These are phyloP conservation scores for Bovichtus diacanthus DNA, from an alignment of 2,797 vertebrate genomes.

Conservation along the genomic window DNA sequence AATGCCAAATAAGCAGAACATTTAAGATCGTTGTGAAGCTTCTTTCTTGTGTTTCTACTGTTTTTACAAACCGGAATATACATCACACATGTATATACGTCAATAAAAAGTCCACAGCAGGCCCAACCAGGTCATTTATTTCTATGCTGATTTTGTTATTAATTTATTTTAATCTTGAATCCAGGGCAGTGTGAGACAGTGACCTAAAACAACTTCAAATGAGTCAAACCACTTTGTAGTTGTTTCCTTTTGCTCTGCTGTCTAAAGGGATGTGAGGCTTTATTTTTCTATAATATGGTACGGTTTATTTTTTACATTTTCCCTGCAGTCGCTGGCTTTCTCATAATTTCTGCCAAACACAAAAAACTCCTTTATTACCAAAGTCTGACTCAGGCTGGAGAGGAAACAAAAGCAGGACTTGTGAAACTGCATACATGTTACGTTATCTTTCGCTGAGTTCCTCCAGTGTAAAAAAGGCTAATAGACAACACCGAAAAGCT, in stretches of 20 bases:
- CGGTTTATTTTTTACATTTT: not conserved
- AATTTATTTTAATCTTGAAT: not conserved
- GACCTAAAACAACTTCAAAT: not conserved
- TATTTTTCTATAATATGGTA: not conserved
- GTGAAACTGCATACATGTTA: not conserved
- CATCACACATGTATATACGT: too few species aligned
- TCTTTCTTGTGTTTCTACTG: too few species aligned
- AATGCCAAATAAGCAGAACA: too few species aligned
- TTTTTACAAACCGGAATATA: too few species aligned
- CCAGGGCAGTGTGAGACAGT: not conserved
- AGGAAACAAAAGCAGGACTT: not conserved
- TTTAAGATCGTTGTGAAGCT: too few species aligned
- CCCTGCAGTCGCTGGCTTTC: not conserved
- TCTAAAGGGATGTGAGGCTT: not conserved
- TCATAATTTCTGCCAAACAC: not conserved
- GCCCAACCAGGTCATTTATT: too few species aligned
- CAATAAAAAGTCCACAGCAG: too few species aligned
- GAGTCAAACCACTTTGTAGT: too few species aligned
- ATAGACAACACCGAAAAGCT: not conserved
- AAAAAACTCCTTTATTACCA: not conserved
- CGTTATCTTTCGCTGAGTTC: not conserved
- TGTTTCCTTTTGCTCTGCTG: too few species aligned
- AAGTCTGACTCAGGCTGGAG: not conserved
- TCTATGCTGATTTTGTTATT: not conserved
- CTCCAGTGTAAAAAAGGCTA: not conserved